Evolutionary conservation across 1,140 invertebrate species (phyloP), one percentile per base, ranked within the genome.

Genomic region (Parasteatoda tepidariorum): DNA sequence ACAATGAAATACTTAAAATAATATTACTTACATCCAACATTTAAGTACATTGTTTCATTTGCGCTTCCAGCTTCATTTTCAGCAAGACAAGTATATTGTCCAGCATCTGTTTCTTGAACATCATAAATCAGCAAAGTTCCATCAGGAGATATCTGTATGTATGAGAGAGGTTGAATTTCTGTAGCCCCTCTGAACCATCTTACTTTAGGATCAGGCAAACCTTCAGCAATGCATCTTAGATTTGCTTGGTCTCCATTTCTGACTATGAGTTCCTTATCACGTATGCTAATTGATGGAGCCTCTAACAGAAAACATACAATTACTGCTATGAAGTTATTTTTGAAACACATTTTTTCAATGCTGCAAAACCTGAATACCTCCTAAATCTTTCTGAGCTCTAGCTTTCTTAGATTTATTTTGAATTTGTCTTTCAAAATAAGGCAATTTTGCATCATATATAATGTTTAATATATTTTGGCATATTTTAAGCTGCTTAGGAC

Each of bases 141-240:
- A 73, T 79, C 75, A 15, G 66, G 13, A 34, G 66, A 28, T n/a
- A 73, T 71, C 33, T 84, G 74, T 26, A 84, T 79, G 9, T 84
- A 84, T 15, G 83, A 84, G 9, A 79, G 6, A 6, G 66, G 83
- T 15, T 76, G 73, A n/a, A 84, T 70, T 78, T 84, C 83, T 33
- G 22, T 15, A 6, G 22, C 15, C 15, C 87, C 87, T 64, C 87
- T 87, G 38, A 86, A 89, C 90, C 90, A 91, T n/a, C 85, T 88
- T 11, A 90, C 88, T 30, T 86, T 85, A n/a, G 90, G 90, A 38
- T 85, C 66, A 38, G 90, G 90, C 59, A 89, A 89, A 15, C 90
- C 90, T 41, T 88, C 87, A 26, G 89, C 89, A 22, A 85, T 84
- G 22, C 86, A 91, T 38, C 85, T 85, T 11, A 87, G 41, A 13